phyloP scores from a whole-genome alignment of 2,888 invertebrate species.

The Luffia ferchaultella region DNA sequence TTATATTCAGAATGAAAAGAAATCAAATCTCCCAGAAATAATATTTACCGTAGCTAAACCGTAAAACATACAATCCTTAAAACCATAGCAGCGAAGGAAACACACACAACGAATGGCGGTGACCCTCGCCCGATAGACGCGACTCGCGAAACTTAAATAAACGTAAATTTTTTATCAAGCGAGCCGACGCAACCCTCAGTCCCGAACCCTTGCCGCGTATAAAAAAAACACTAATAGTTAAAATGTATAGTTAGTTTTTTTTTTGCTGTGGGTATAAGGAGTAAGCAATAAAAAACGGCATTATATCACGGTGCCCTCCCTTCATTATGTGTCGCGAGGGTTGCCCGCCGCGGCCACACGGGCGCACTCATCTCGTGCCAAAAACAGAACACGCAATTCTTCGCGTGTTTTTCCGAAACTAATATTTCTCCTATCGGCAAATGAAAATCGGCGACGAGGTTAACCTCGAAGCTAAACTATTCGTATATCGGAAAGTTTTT shows the following conservation, averaged over 20 bases:
- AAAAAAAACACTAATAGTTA: slow-evolving; percentile 58
- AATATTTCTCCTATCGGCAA: neutral
- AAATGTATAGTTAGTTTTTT: slow-evolving; percentile 53
- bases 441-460: neutral
- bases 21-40: too few relatives aligned
- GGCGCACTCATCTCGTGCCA: slow-evolving; percentile 2
- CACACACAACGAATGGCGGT: slow-evolving; percentile 27
- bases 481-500: neutral
- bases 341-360: too few relatives aligned
- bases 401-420: neutral
- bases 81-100: slow-evolving; percentile 10
- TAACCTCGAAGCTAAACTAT: neutral
- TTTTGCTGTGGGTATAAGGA: slow-evolving; percentile 61
- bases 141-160: slow-evolving; percentile 42
- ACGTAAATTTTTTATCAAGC: slow-evolving; percentile 56
- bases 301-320: slow-evolving; percentile 61
- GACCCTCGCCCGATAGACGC: slow-evolving; percentile 35
- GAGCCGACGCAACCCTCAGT: slow-evolving; percentile 36
- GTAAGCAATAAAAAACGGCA: slow-evolving; percentile 64
- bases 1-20: too few relatives aligned
- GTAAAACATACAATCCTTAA: neutral
- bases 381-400: slow-evolving; percentile 1
- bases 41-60: neutral
- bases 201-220: slow-evolving; percentile 54
- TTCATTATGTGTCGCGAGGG: slow-evolving; percentile 55